Conservation (phyloP, 2,113 vertebrate genomes). For the Peromyscus maniculatus region DNA sequence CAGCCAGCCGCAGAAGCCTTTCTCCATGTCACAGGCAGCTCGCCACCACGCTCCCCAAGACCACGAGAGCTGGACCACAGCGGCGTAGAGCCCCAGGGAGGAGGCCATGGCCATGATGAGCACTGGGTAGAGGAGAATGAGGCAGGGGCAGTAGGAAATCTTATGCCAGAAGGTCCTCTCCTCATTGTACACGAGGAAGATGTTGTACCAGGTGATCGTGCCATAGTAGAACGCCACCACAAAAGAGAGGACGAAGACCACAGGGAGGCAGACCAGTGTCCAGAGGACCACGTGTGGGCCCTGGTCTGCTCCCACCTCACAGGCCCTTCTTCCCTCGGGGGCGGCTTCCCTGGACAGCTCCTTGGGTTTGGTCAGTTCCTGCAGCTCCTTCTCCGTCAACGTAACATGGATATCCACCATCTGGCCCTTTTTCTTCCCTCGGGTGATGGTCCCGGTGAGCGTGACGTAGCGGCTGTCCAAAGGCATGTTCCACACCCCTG, state of each 20-base stretch:
- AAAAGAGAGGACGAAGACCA: constrained; percentile 96
- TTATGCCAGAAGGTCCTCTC: constrained; percentile 99
- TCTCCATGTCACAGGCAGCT: constrained; percentile 96
- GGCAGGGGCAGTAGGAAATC: constrained; percentile 96
- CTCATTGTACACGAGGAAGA: constrained; percentile 99
- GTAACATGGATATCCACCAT: constrained; percentile 99
- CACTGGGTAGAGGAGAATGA: constrained; percentile 97
- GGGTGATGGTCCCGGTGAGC: constrained; percentile 98
- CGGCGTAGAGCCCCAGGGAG: constrained; percentile 94
- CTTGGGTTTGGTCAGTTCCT: constrained; percentile 94
- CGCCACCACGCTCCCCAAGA: constrained; percentile 97
- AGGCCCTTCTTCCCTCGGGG: constrained; percentile 87
- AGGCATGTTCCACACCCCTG: constrained; percentile 92
- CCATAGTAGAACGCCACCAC: constrained; percentile 99
- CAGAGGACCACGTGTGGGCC: constrained; percentile 96
- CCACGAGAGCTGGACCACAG: constrained; percentile 97
- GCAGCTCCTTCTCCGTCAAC: constrained; percentile 95
- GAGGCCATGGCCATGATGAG: constrained; percentile 96
- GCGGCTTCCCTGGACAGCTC: constrained; percentile 90
- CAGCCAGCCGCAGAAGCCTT: constrained; percentile 98
- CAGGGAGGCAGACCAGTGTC: constrained; percentile 95
- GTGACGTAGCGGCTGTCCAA: constrained; percentile 97
- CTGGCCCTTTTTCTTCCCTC: constrained; percentile 99
- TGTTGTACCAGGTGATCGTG: constrained; percentile 99
- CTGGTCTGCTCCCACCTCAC: constrained; percentile 90